Evolutionary conservation across 2,888 invertebrate genomes (phyloP).

Genomic region (Chaitophorus viminalis): DNA sequence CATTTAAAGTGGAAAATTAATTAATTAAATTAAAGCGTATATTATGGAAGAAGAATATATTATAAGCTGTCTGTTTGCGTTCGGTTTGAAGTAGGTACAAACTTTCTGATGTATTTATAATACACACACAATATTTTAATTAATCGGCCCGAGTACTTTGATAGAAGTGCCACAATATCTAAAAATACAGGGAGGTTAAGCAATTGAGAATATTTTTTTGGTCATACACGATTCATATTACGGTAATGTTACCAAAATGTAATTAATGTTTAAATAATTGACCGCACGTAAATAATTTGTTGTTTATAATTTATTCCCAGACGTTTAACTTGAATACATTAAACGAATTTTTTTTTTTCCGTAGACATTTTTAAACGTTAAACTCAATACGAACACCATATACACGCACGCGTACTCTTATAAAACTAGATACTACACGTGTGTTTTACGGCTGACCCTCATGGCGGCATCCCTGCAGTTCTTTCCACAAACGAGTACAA

Average conservation of each 20-base stretch:
- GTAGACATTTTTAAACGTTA: background rate
- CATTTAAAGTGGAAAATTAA: background rate
- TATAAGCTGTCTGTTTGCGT: background rate
- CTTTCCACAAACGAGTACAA: background rate
- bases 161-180: background rate
- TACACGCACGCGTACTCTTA: background rate
- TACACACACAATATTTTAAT: background rate
- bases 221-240: background rate
- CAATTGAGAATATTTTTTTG: background rate
- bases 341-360: background rate
- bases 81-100: background rate
- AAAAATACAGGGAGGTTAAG: background rate
- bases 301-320: no score
- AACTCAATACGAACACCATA: background rate
- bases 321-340: background rate
- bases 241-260: background rate
- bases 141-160: background rate
- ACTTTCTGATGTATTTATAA: background rate
- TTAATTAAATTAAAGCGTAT: background rate
- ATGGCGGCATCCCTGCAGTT: background rate
- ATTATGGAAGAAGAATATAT: background rate
- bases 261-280: slow-evolving; percentile 5
- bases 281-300: background rate
- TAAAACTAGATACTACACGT: background rate
- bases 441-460: background rate